Percentiles rank a stretch among this genome's conserved stretches.
phyloP scores from a whole-genome alignment of 2,888 invertebrate genomes.

The Blomia tropicalis region DNA sequence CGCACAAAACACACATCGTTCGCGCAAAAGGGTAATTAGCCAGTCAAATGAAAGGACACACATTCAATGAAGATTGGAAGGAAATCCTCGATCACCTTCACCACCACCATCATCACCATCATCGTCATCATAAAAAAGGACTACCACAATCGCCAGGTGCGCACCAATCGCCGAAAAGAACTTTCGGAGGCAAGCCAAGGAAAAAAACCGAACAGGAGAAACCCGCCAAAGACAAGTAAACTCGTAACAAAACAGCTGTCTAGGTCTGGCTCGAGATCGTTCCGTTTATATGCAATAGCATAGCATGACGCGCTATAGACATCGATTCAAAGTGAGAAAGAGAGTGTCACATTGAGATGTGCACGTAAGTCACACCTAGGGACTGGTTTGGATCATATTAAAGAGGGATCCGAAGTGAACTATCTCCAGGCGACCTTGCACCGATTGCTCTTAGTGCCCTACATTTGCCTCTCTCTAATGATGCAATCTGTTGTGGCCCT shows the following conservation, averaged over 20 bases:
- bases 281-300: not conserved
- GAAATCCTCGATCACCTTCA: slow-evolving; percentile 2
- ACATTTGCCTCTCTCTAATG: slow-evolving; percentile 13
- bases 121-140: not conserved
- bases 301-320: slow-evolving; percentile 2
- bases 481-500: slow-evolving; percentile 14
- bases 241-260: slow-evolving; percentile 1
- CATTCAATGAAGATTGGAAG: not conserved
- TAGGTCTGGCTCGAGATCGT: slow-evolving; percentile 9
- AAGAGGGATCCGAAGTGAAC: not conserved
- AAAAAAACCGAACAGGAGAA: not conserved
- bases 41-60: not conserved
- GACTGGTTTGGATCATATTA: not conserved
- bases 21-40: not conserved
- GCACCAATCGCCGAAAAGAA: not conserved
- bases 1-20: too few relatives aligned
- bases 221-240: not conserved
- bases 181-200: slow-evolving; percentile 1
- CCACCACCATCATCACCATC: not conserved
- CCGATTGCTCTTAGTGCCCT: slow-evolving; percentile 13
- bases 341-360: slow-evolving; percentile 10
- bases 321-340: not conserved
- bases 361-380: slow-evolving; percentile 15
- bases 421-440: slow-evolving; percentile 4
- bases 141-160: not conserved